Conservation (phyloP, 2,113 vertebrate genomes). For the Oreochromis aureus region DNA sequence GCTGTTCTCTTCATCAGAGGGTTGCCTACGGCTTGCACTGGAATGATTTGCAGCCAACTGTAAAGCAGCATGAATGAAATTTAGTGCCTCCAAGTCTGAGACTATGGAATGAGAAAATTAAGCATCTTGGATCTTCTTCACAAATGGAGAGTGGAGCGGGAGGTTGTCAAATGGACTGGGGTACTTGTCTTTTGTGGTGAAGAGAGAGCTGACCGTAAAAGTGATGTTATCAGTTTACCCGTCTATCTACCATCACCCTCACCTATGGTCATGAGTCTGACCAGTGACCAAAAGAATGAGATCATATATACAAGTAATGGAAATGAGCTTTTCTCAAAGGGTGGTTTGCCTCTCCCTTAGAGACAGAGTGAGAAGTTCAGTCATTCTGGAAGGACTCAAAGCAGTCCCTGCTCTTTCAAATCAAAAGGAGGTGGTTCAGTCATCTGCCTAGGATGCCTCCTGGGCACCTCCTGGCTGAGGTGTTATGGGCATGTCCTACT, state of each 20-base stretch:
- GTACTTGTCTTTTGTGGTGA: background rate
- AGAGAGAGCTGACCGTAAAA: background rate
- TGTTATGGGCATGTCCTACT: background rate
- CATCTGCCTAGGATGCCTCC: background rate
- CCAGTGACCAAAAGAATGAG: background rate
- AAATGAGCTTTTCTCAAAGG: background rate
- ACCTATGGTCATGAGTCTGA: background rate
- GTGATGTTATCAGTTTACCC: background rate
- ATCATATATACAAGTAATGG: background rate
- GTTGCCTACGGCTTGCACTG: background rate
- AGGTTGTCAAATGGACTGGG: background rate
- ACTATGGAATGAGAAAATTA: background rate
- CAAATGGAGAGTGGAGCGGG: background rate
- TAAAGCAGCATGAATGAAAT: background rate
- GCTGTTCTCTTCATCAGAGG: background rate
- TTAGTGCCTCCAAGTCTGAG: rapidly evolving
- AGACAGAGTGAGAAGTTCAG: background rate
- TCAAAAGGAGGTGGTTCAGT: background rate
- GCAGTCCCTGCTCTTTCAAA: background rate
- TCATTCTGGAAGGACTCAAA: background rate
- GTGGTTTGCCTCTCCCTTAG: background rate
- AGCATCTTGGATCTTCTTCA: background rate
- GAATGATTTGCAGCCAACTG: background rate
- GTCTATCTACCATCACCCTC: background rate
- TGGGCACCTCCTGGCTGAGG: rapidly evolving